Base-by-base conservation (phyloP, 1,140 invertebrate species). In the Achroia grisella region DNA sequence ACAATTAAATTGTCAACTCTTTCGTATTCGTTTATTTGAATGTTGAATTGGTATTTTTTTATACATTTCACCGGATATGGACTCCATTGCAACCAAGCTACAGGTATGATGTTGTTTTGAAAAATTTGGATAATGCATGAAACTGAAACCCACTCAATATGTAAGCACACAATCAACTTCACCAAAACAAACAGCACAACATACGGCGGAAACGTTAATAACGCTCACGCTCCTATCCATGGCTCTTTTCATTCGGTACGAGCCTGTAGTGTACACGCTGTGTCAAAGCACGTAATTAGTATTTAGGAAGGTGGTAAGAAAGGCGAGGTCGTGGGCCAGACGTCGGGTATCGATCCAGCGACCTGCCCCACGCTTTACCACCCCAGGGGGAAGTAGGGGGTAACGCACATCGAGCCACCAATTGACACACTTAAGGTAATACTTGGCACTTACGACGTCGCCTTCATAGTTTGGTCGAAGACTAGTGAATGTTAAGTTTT, bases 221-320 rank as follows among this genome's bases (percentile, higher is more conserved):
- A 78, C 76, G 63, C 64, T 54, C 56, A 57, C 57, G 62, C 62
- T 61, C 62, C 55, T 65, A 73, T 69, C 67, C 70, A 72, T 67
- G 62, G 72, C 62, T 73, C 74, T 60, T 83, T 83, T 81, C 77
- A 81, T 75, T 72, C 60, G 66, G 64, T 55, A 64, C 64, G 69
- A 70, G 64, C 63, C 67, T 52, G 17, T 23, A 23, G 17, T 23
- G 65, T 69, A 64, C 77, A 73, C 70, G 62, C 71, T 80, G 74
- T 84, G 78, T 84, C 78, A 84, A 84, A 82, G 80, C 80, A 72
- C 77, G 76, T 84, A 84, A 84, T 84, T 84, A 84, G 80, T 84
- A 84, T 84, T 84, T 84, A 84, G 80, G 80, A 84, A 84, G 80
- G 80, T 84, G 76, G 80, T 82, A 84, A 84, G 80, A 84, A 83